Base-by-base conservation (phyloP, 2,888 invertebrate species). In the Leptinotarsa haldemani region DNA sequence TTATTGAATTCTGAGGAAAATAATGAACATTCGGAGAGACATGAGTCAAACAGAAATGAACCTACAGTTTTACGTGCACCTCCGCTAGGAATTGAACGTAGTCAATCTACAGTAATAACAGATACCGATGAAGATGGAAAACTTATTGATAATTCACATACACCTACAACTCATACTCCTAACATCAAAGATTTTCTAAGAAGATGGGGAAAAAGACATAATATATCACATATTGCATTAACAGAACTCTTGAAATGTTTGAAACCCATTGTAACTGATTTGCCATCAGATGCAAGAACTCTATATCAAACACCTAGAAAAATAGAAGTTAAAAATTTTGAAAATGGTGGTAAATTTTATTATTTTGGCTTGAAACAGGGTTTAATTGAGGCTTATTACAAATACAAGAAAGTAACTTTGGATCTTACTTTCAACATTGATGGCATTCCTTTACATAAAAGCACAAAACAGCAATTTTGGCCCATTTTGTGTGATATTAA, bases 391-490 rank as follows among this genome's bases (percentile, higher is more conserved):
- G 48, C 48, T 48, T 48, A 48, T 48, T 48, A 13, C 48, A 48
- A 48, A 48, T 48, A 48, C 16, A 48, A 48, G 48, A 48, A 48
- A 48, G 48, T 48, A 48, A 48, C 48, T 16, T 48, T 74, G 22
- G 16, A 70, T 22, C 70, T 74, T 61, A 68, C 63, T 46, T 74
- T 75, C 61, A 74, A 70, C 66, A 67, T 74, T 56, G 73, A 77
- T 73, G 77, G 77, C 5, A 47, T 77, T 16, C 75, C 77, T 9
- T 20, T 77, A 63, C 71, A 74, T 40, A 73, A 75, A 69, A 77
- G 74, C 66, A 71, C 68, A 63, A 71, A 53, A 40, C 68, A 40
- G n/a, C 56, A 64, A 22, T 76, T 77, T 53, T 73, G 73, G 73
- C 70, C 70, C 13, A 73, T 73, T 25, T 22, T 73, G 7, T 64